A percentile compares a stretch with the other conserved stretches of the same genome.
These are phyloP conservation scores for Mormyrus proboscirostris DNA, from an alignment of 2,797 vertebrate species.

Conservation along the genomic window DNA sequence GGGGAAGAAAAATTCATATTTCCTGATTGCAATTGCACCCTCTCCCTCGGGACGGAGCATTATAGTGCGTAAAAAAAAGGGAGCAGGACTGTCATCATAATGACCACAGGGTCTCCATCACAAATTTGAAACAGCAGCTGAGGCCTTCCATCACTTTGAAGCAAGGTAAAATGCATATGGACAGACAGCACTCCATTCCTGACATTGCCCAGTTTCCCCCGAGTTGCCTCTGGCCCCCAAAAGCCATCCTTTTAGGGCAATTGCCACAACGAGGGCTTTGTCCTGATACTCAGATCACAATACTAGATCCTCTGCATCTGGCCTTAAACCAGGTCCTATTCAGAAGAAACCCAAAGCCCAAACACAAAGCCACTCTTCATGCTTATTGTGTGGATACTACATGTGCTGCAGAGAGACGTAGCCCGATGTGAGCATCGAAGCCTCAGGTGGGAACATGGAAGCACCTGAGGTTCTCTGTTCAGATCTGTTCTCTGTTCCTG, in stretches of 20 bases:
- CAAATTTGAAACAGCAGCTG: not conserved
- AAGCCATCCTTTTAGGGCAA: not conserved
- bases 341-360: not conserved
- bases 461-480: not conserved
- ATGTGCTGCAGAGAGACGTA: not conserved
- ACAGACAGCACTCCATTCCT: not conserved
- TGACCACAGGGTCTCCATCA: constrained; percentile 29
- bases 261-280: not conserved
- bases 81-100: constrained; percentile 42
- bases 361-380: not conserved
- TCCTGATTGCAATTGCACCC: constrained; percentile 66
- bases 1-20: constrained; percentile 73
- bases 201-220: not conserved
- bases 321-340: not conserved
- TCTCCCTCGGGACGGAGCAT: constrained; percentile 57
- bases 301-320: not conserved
- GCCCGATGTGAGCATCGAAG: not conserved
- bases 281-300: not conserved
- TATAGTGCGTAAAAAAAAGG: constrained; percentile 54
- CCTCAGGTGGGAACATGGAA: not conserved
- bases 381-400: not conserved
- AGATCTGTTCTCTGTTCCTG: not conserved
- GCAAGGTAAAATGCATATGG: not conserved
- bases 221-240: not conserved
- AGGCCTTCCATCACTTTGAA: not conserved